Base-by-base conservation (phyloP, 2,113 vertebrate genomes). In the Mastomys natalensis region DNA sequence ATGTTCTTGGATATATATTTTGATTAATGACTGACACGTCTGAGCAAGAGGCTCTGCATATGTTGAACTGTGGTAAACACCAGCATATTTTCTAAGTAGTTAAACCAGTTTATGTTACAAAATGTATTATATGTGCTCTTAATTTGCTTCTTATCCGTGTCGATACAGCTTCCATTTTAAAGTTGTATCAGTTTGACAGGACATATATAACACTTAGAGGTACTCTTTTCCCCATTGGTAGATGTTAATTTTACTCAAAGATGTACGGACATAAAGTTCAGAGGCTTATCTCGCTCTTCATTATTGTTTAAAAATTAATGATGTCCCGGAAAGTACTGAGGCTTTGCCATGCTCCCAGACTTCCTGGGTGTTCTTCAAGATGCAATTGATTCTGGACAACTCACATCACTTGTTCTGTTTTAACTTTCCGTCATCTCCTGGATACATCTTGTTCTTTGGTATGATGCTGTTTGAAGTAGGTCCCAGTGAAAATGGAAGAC, bases 41-140 rank as follows among this genome's bases (percentile, higher is more conserved):
- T 58, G 12, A 1, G 2, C 7, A 40, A 37, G 11, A 22, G 3
- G 43, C 37, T 40, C 64, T 88, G 0, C 4, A 3, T 29, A 2
- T 76, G 64, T 7, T 24, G 29, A 62, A 29, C 64, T 19, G 10
- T 5, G 34, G 17, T 2, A 37, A 11, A 77, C 7, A 3, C 11
- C 7, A 43, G 45, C 2, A 70, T 9, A 22, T 40, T 58, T 55
- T 48, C 53, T 48, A 92, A 81, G 40, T 17, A 48, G 73, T 4
- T 19, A 70, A 85, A 31, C 58, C 17, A 12, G 51, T 72, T 84
- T 15, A 58, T 2, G 48, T 17, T 17, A 58, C 22, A 48, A 26
- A 86, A 89, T 31, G 1, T 60, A 60, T 6, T 6, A 1, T 7
- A 9, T 22, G 24, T 53, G 8, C 3, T 17, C 51, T 48, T 40